Base-by-base conservation (phyloP, 2,113 vertebrate genomes). In the Aptenodytes patagonicus region DNA sequence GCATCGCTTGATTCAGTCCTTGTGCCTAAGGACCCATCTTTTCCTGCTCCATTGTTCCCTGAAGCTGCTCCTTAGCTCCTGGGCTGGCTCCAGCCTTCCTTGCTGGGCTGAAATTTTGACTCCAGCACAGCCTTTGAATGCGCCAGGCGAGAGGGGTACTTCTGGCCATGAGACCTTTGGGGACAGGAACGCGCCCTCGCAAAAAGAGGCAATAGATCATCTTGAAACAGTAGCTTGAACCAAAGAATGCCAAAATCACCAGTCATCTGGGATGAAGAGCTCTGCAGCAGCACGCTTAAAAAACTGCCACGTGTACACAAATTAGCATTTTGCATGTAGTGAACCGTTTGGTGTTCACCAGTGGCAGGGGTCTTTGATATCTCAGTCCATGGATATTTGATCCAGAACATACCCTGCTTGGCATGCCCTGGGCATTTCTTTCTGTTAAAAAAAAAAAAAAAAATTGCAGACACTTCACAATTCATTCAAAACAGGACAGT, bases 131-230 rank as follows among this genome's bases (percentile, higher is more conserved):
- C 4, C 10, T 79, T 49, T 1, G 1, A 42, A 54, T 28, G 17
- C 1, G 1, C 20, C 0, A 1, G 25, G 11, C 9, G 13, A 62
- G 8, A 72, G 6, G 18, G 26, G 16, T 55, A 49, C 15, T 49
- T 75, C 19, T 44, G 24, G 22, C 36, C 19, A 18, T 38, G 9
- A 80, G 32, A 69, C 8, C 7, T 57, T 11, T 69, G 47, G 17
- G 13, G 11, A 75, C 13, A 61, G 42, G 26, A 57, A 49, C 1
- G 6, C 13, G 17, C 17, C 8, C 14, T 62, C 0, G 0, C 16
- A 69, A 54, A 73, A 83, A 62, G 32, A 47, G 10, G 14, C 21
- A 62, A 38, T 13, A 72, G 36, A 62, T 83, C 4, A 57, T 31
- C 42, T 12, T 57, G 40, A 73, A 83, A 73, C 5, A 51, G 42